Evolutionary conservation across 1,140 invertebrate genomes (phyloP), one percentile per base, ranked within the genome.

Genomic region (Panulirus ornatus): DNA sequence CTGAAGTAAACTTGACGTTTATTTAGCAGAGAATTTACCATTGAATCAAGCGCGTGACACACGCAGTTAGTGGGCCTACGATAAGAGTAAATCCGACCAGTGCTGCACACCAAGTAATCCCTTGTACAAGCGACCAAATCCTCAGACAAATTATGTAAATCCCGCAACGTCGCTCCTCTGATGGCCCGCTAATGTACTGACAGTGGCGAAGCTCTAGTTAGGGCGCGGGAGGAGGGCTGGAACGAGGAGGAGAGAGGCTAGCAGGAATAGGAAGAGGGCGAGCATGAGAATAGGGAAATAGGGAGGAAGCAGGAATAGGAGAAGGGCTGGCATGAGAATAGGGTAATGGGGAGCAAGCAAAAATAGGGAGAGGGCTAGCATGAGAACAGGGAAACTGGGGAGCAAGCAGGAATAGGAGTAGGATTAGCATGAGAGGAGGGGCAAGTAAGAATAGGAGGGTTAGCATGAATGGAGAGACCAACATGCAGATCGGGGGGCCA

Each of bases 91-190:
- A 51, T 16, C 70, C 44, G 47, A 27, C 27, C 83, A 40, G 34
- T 66, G 66, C 83, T 73, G 51, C 70, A 85, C 83, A 75, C 82
- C 70, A 85, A 70, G 83, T 73, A 85, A 85, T 70, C 83, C 63
- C 70, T 85, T 85, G 70, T 85, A 85, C 70, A 85, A 85, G 70
- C 63, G 70, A 22, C 83, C 63, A 84, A 70, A 84, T 19, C 81
- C 81, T 66, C 81, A 66, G 81, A 70, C 58, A 84, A 70, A 84
- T 84, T 84, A 84, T 84, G 81, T 84, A 84, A 70, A 84, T 84
- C 70, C 73, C 47, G 27, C 70, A 75, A 76, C 70, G 70, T 34
- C 42, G 42, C 47, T 76, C 19, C 44, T 86, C 73, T 75, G 44
- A 75, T 76, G 47, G 84, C 34, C 30, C 73, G 44, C 84, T 76